Conservation (phyloP, 2,888 invertebrate genomes). For the Apodemia mormo region DNA sequence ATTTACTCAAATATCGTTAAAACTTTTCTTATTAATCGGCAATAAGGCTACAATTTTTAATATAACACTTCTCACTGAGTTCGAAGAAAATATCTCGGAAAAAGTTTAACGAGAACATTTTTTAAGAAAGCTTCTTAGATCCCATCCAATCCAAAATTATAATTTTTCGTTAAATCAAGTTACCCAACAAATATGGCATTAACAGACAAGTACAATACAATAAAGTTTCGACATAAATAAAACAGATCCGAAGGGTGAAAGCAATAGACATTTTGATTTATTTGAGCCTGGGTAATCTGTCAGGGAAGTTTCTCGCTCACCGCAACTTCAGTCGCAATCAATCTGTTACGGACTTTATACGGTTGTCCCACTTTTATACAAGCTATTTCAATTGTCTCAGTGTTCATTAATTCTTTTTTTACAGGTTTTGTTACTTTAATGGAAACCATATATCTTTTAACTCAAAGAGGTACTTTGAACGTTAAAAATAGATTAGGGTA, state of each 20-base stretch:
- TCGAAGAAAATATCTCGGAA: no score
- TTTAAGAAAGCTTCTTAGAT: no score
- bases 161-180: background rate
- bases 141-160: background rate
- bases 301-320: constrained; percentile 43
- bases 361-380: constrained; percentile 44
- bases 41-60: no score
- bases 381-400: constrained; percentile 43
- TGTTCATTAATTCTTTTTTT: constrained; percentile 11
- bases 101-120: no score
- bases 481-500: background rate
- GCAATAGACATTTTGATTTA: constrained; percentile 50
- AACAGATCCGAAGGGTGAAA: constrained; percentile 22
- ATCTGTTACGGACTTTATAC: constrained; percentile 46
- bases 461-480: background rate
- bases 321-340: constrained; percentile 42
- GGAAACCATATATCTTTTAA: background rate
- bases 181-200: constrained; percentile 13
- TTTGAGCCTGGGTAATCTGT: constrained; percentile 47
- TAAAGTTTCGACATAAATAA: constrained; percentile 13
- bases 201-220: constrained; percentile 5
- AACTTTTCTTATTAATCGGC: no score
- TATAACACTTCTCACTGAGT: no score
- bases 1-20: no score
- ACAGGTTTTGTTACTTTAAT: background rate